These are phyloP conservation scores for Ia io DNA, from an alignment of 2,113 vertebrate species.

Conservation along the genomic window DNA sequence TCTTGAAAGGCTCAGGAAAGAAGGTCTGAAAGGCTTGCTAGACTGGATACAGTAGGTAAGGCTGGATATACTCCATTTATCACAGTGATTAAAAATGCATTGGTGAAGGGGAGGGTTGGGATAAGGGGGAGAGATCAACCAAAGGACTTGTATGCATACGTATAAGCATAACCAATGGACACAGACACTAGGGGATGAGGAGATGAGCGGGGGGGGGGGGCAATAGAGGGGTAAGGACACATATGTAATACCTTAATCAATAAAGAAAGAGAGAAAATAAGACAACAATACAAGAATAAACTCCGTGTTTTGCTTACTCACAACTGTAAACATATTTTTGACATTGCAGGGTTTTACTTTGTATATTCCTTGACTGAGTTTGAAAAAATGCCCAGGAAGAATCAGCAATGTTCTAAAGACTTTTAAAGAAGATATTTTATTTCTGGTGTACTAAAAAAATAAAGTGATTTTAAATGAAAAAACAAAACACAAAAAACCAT, in stretches of 20 bases:
- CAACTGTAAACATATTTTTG: neutral
- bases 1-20: neutral
- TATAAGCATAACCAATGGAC: too few species aligned
- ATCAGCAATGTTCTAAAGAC: conserved; percentile 14
- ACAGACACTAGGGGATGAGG: too few species aligned
- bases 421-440: neutral
- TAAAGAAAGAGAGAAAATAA: too few species aligned
- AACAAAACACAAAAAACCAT: neutral
- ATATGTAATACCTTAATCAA: too few species aligned
- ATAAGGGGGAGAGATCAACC: too few species aligned
- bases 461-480: too few species aligned
- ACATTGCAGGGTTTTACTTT: neutral
- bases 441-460: neutral
- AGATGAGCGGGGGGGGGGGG: rapidly evolving
- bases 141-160: too few species aligned
- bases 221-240: too few species aligned
- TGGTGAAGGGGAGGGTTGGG: neutral
- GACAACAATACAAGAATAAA: too few species aligned
- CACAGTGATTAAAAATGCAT: neutral
- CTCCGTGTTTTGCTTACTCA: too few species aligned
- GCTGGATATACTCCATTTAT: neutral
- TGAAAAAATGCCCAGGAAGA: neutral
- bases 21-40: too few species aligned
- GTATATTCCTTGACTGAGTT: neutral
- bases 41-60: too few species aligned